These are phyloP conservation scores for Tetrao urogallus DNA, from an alignment of 2,113 vertebrate species.

Conservation along the genomic window DNA sequence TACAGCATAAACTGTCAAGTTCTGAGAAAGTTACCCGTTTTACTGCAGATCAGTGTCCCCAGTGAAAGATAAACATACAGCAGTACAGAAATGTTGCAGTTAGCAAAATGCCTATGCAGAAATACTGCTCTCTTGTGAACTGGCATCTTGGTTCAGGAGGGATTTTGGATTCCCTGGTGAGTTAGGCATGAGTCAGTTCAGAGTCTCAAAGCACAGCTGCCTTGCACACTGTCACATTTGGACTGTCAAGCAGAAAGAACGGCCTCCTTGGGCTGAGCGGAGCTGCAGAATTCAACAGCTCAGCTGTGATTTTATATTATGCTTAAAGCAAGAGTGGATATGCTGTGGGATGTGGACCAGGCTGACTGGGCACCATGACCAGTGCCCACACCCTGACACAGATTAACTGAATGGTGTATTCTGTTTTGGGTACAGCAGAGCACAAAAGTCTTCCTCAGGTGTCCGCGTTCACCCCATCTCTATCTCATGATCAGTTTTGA, in stretches of 20 bases:
- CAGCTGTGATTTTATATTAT: background rate
- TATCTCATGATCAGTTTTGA: background rate
- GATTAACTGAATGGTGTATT: background rate
- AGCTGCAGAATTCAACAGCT: background rate
- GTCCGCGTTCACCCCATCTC: background rate
- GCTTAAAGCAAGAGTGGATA: background rate
- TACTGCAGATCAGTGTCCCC: conserved; percentile 2
- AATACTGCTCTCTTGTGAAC: background rate
- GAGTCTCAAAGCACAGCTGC: background rate
- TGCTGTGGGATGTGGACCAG: background rate
- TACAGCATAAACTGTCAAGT: background rate
- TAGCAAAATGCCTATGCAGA: background rate
- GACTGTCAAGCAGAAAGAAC: background rate
- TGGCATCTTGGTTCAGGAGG: background rate
- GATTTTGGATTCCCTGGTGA: background rate
- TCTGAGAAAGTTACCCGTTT: conserved; percentile 6
- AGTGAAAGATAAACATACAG: conserved; percentile 12
- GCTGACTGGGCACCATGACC: background rate
- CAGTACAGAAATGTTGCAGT: background rate
- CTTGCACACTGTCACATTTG: background rate
- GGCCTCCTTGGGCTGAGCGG: background rate
- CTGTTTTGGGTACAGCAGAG: background rate
- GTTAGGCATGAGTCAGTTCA: background rate
- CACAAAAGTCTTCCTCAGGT: background rate
- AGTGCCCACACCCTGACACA: background rate